Conservation (phyloP, 2,888 invertebrate genomes). For the Leptopterna dolabrata region DNA sequence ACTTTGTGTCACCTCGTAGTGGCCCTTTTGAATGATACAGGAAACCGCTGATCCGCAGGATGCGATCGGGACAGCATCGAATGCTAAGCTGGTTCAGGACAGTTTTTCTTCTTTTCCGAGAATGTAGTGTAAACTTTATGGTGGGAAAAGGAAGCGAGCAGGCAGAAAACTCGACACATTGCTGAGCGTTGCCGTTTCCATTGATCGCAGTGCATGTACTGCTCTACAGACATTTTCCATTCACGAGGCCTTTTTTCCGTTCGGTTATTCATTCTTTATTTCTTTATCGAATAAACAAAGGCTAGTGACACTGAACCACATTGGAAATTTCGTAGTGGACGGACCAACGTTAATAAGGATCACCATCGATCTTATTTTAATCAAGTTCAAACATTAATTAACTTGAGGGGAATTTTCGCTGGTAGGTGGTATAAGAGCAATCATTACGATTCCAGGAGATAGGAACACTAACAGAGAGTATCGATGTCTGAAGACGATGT, state of each 20-base stretch:
- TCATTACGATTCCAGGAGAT: too few species aligned
- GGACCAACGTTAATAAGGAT: too few species aligned
- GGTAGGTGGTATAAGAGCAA: too few species aligned
- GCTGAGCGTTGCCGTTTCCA: conserved; percentile 40
- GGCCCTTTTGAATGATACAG: not conserved
- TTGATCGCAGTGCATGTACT: not conserved
- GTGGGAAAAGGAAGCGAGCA: conserved; percentile 42
- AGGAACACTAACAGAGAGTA: too few species aligned
- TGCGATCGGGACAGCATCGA: not conserved
- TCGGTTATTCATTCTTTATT: not conserved
- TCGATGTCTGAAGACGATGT: too few species aligned
- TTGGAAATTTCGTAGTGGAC: too few species aligned
- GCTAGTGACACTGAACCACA: too few species aligned
- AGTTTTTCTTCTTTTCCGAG: not conserved
- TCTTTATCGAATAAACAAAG: not conserved
- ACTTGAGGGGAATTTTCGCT: too few species aligned
- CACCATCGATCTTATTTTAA: too few species aligned
- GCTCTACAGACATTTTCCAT: conserved; percentile 1
- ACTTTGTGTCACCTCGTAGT: not conserved
- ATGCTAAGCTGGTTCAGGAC: not conserved
- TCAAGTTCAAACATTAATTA: too few species aligned
- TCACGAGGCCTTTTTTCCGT: not conserved
- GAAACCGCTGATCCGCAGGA: not conserved
- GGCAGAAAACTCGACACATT: not conserved
- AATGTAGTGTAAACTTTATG: conserved; percentile 24